Evolutionary conservation across 2,888 invertebrate genomes (phyloP).

Genomic region (Gandaritis pyraliata): DNA sequence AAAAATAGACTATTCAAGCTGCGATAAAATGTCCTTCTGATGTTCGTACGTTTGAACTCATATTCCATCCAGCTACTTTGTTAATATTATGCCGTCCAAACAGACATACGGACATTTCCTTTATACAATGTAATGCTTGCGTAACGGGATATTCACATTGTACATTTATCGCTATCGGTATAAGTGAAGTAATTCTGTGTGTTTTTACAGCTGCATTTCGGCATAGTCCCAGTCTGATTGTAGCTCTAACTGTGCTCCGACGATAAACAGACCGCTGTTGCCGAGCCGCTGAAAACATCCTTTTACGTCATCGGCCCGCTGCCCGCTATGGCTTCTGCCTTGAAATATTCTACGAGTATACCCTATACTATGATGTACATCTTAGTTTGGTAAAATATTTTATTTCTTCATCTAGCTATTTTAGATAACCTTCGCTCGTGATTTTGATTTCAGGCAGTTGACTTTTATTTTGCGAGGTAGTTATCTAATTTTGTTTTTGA

Average conservation of each 20-base stretch:
- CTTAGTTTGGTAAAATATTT: conserved; percentile 53
- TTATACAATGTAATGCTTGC: conserved; percentile 46
- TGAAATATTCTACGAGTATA: conserved; percentile 46
- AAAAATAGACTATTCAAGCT: too few relatives aligned
- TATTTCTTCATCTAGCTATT: conserved; percentile 21
- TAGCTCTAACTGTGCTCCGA: conserved; percentile 76
- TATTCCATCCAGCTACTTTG: conserved; percentile 2
- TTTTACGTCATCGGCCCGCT: conserved; percentile 81
- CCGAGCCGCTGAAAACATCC: conserved; percentile 82
- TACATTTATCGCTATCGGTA: conserved; percentile 54
- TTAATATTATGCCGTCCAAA: conserved; percentile 17
- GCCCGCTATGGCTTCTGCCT: conserved; percentile 69
- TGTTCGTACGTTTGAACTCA: conserved; percentile 5
- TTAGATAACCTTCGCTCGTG: conserved; percentile 28
- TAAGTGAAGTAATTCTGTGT: conserved; percentile 70
- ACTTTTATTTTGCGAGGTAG: too few relatives aligned
- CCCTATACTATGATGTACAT: conserved; percentile 45
- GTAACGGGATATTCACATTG: conserved; percentile 51
- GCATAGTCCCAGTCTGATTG: conserved; percentile 69
- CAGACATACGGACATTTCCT: conserved; percentile 18
- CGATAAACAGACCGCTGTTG: conserved; percentile 81
- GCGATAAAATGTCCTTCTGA: background rate
- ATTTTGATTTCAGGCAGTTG: conserved; percentile 17
- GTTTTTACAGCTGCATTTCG: conserved; percentile 81
- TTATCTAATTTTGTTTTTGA: too few relatives aligned